Base-by-base conservation (phyloP, 2,888 invertebrate species). In the Eubasilissa splendida region DNA sequence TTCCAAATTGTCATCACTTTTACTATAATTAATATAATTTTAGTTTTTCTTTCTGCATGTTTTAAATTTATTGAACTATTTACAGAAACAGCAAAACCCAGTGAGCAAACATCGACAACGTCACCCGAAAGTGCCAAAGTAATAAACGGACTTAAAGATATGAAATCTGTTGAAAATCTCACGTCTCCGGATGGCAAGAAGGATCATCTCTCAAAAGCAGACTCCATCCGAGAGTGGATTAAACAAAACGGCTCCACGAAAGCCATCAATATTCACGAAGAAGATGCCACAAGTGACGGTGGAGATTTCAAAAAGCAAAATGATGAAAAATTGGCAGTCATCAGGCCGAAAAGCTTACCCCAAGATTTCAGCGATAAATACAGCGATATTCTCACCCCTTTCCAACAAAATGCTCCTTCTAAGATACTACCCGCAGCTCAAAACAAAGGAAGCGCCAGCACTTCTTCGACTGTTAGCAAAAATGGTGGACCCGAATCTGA, bases 401-500 rank as follows among this genome's bases (percentile, higher is more conserved):
- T 86, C 54, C 85, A 87, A 42, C 85, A 86, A 3, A 86, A 87
- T 65, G 82, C 87, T 52, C 85, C 85, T 12, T 84, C 79, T 10
- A 85, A 86, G 81, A 83, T 86, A 53, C 63, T 84, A 53, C 85
- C 85, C 3, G 85, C 86, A 2, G 76, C 84, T 53, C 86, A 86
- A 76, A 85, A 70, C 70, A 82, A 82, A 73, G 77, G 77, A 12
- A 84, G 84, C 70, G 77, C 70, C 7, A 80, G 81, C 54, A 84
- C 84, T 1, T 22, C 85, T 85, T 76, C 85, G 85, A 65, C 87
- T 85, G 3, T 79, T 14, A 73, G 87, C 87, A 83, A 82, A 76
- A 83, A 83, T 56, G 81, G 83, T 56, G 81, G 83, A 33, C 86
- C 87, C 70, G 88, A 90, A 76, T 89, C 89, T 1, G 93, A 93